Evolutionary conservation across 2,888 invertebrate genomes (phyloP).

Genomic region (Petrolisthes manimaculis): DNA sequence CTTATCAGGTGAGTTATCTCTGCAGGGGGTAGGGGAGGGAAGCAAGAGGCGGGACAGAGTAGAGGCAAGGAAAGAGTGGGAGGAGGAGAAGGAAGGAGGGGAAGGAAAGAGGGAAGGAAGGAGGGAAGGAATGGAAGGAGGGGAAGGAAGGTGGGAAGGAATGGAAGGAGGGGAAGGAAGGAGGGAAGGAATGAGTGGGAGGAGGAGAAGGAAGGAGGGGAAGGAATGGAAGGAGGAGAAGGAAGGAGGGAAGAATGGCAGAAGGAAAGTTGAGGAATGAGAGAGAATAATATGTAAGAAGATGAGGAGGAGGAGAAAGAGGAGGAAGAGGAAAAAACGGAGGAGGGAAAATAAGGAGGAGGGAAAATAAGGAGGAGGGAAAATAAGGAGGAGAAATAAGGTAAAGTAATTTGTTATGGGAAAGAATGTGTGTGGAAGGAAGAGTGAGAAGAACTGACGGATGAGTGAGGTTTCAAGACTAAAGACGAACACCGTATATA

Average conservation of each 20-base stretch:
- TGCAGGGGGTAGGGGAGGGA: neutral
- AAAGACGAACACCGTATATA: neutral
- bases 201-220: neutral
- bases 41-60: neutral
- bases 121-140: neutral
- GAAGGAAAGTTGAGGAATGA: neutral
- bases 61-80: neutral
- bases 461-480: neutral
- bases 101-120: neutral
- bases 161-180: neutral
- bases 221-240: neutral
- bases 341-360: neutral
- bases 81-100: neutral
- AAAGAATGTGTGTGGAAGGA: neutral
- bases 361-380: neutral
- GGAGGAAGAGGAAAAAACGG: neutral
- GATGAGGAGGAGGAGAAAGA: neutral
- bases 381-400: neutral
- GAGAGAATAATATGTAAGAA: neutral
- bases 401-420: neutral
- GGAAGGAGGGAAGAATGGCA: neutral
- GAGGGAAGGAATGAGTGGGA: neutral
- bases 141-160: neutral
- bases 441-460: neutral
- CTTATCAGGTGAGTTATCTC: constrained; percentile 34